Evolutionary conservation across 2,888 invertebrate species (phyloP).

Genomic region (Andrena flavipes): DNA sequence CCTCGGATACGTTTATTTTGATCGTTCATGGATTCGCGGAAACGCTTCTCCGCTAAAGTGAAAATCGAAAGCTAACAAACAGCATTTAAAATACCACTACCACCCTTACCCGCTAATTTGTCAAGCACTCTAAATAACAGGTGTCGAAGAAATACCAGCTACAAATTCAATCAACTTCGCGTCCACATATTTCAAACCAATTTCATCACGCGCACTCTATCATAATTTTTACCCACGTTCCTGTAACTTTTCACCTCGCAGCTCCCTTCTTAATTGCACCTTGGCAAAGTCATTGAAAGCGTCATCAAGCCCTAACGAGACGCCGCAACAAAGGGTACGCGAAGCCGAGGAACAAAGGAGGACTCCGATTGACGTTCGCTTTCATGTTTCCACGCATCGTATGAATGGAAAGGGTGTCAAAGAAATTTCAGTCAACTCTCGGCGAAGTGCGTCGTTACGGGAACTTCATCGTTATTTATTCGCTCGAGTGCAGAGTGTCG

Average conservation of each 20-base stretch:
- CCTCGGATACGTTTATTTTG: constrained; percentile 33
- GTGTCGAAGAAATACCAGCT: neutral
- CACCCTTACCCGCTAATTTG: neutral
- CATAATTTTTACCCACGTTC: neutral
- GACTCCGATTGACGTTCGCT: constrained; percentile 35
- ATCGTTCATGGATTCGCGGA: constrained; percentile 14
- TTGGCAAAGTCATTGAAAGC: constrained; percentile 33
- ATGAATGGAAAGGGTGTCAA: constrained; percentile 24
- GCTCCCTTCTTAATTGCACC: neutral
- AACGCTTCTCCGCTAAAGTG: neutral
- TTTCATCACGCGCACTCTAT: neutral
- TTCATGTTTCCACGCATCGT: constrained; percentile 35
- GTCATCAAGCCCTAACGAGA: constrained; percentile 41
- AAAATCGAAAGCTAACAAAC: neutral
- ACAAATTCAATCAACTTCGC: neutral
- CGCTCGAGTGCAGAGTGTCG: constrained; percentile 1
- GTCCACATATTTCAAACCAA: neutral
- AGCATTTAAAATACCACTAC: neutral
- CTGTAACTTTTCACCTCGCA: neutral
- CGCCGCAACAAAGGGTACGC: constrained; percentile 27
- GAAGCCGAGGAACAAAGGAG: constrained; percentile 37
- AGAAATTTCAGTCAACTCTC: constrained; percentile 35
- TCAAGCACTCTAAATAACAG: too few relatives aligned
- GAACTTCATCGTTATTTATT: constrained; percentile 38
- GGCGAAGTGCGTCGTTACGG: constrained; percentile 23